A percentile compares a stretch with the other conserved stretches of the same genome.
Evolutionary conservation across 2,888 invertebrate species (phyloP).

Genomic region (Thera britannica): DNA sequence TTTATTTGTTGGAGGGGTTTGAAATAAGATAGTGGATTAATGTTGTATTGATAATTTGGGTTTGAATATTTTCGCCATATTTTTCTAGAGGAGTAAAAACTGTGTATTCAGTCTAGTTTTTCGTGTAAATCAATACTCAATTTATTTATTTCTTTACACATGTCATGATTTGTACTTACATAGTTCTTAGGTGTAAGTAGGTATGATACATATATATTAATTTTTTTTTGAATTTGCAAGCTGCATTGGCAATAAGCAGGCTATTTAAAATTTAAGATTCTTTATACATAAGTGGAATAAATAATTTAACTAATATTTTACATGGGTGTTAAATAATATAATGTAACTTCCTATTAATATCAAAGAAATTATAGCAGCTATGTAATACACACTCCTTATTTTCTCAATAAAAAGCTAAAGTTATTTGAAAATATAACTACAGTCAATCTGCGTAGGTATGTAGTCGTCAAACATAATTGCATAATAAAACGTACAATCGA

Average conservation of each 20-base stretch:
- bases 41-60: slow-evolving; percentile 1
- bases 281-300: too few species aligned
- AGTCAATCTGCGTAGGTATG: slow-evolving; percentile 7
- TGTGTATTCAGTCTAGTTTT: too few species aligned
- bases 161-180: too few species aligned
- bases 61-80: background rate
- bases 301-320: too few species aligned
- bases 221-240: too few species aligned
- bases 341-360: background rate
- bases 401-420: slow-evolving; percentile 2
- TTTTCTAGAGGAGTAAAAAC: too few species aligned
- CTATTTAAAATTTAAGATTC: too few species aligned
- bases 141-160: too few species aligned
- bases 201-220: too few species aligned
- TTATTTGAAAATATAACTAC: slow-evolving; percentile 2
- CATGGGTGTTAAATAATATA: background rate
- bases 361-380: background rate
- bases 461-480: slow-evolving; percentile 50
- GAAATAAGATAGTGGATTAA: slow-evolving; percentile 8
- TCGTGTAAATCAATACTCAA: too few species aligned
- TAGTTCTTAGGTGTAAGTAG: too few species aligned
- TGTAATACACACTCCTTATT: background rate
- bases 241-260: too few species aligned
- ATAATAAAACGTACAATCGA: slow-evolving; percentile 40
- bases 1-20: slow-evolving; percentile 12